These are phyloP conservation scores for Spatulosminthurus flaviceps DNA, from an alignment of 2,888 invertebrate genomes.

Conservation along the genomic window DNA sequence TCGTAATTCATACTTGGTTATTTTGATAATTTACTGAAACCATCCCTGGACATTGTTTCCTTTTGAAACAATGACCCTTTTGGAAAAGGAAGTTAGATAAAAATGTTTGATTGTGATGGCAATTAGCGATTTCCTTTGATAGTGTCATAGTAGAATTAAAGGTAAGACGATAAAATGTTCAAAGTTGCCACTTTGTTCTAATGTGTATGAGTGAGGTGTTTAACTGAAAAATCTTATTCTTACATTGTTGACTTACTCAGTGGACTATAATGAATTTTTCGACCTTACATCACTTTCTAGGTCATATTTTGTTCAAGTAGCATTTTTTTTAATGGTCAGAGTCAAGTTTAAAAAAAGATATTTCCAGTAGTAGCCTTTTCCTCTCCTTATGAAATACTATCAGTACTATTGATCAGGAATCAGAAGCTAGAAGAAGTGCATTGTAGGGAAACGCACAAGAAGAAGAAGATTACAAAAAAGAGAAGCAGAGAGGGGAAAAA, in stretches of 20 bases:
- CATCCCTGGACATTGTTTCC: not conserved
- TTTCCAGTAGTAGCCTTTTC: not conserved
- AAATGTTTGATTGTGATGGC: not conserved
- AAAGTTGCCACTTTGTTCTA: not conserved
- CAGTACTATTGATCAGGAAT: no score
- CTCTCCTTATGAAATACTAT: not conserved
- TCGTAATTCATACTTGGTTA: slow-evolving; percentile 3
- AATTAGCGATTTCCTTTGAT: slow-evolving; percentile 27
- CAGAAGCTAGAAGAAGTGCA: no score
- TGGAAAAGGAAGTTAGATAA: not conserved
- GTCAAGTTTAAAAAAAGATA: no score
- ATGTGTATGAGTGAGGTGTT: not conserved
- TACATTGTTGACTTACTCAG: not conserved
- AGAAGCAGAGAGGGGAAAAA: not conserved
- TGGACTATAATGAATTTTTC: slow-evolving; percentile 1
- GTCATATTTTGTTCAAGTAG: not conserved
- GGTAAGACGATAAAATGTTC: not conserved
- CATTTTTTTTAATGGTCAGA: no score
- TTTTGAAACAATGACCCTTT: not conserved
- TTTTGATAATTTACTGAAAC: slow-evolving; percentile 3
- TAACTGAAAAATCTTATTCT: not conserved
- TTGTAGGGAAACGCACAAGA: no score
- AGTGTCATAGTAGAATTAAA: not conserved
- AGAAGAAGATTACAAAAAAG: no score
- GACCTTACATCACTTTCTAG: slow-evolving; percentile 18